These are phyloP conservation scores for Chrysochloris asiatica DNA, from an alignment of 2,113 vertebrate species.

Conservation along the genomic window DNA sequence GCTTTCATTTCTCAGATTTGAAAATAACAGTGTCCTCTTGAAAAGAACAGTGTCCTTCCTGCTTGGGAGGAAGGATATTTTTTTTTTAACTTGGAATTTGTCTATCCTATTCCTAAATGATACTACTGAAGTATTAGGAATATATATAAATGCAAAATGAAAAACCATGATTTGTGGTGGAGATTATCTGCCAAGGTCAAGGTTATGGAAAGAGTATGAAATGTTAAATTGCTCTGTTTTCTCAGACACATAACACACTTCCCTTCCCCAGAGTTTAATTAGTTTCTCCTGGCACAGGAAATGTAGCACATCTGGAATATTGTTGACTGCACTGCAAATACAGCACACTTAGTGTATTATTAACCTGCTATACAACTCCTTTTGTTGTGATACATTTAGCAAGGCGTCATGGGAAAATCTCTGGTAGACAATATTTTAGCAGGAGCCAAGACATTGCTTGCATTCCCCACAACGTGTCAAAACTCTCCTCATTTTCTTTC, in stretches of 20 bases:
- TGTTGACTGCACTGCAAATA: not conserved
- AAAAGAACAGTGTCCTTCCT: not conserved
- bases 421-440: not conserved
- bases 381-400: not conserved
- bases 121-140: not conserved
- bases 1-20: constrained; percentile 9
- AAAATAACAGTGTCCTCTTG: not conserved
- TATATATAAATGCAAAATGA: not conserved
- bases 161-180: not conserved
- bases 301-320: not conserved
- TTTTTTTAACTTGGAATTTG: not conserved
- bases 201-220: not conserved
- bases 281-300: constrained; percentile 43
- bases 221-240: not conserved
- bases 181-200: constrained; percentile 52
- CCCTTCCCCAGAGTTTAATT: not conserved
- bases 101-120: not conserved
- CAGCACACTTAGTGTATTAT: not conserved
- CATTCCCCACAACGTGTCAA: too few species aligned
- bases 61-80: not conserved
- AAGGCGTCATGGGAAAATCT: not conserved
- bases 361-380: not conserved
- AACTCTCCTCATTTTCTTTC: too few species aligned
- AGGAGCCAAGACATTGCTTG: too few species aligned
- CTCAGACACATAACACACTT: not conserved